These are phyloP conservation scores for Muraenolepis orangiensis DNA, from an alignment of 2,797 vertebrate genomes.

Conservation along the genomic window DNA sequence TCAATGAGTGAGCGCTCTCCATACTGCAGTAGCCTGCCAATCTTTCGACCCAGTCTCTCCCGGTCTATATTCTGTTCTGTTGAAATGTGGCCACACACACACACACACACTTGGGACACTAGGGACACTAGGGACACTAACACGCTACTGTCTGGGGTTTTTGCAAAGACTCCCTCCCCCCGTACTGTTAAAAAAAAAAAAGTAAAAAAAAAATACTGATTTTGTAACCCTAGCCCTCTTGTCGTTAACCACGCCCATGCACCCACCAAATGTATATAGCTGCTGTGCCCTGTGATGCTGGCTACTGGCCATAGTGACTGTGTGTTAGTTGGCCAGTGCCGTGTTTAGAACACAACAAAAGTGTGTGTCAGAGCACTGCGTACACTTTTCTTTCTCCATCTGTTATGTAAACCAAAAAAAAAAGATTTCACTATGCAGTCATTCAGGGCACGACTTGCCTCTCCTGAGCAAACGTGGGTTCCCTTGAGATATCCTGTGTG, in stretches of 20 bases:
- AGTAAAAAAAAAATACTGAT: neutral
- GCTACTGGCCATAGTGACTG: slow-evolving; percentile 51
- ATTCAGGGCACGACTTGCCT: slow-evolving; percentile 65
- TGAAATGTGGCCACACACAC: neutral
- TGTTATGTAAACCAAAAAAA: slow-evolving; percentile 81
- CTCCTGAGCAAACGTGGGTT: no score
- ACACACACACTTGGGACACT: neutral
- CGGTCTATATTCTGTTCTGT: neutral
- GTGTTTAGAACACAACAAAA: no score
- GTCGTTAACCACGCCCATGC: slow-evolving; percentile 19
- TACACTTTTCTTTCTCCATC: slow-evolving; percentile 44
- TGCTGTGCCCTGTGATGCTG: slow-evolving; percentile 36
- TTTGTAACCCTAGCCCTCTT: slow-evolving; percentile 6
- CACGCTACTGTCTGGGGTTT: neutral
- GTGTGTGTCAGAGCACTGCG: slow-evolving; percentile 43
- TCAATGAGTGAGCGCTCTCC: neutral
- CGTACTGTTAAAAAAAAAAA: neutral
- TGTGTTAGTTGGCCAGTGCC: no score
- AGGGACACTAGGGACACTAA: neutral
- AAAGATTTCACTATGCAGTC: slow-evolving; percentile 80
- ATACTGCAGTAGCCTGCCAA: neutral
- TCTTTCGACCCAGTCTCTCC: neutral
- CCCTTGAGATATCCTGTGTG: no score
- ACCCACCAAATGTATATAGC: slow-evolving; percentile 49
- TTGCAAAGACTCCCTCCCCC: no score